phyloP scores from a whole-genome alignment of 2,888 invertebrate species.

The Pecten maximus region DNA sequence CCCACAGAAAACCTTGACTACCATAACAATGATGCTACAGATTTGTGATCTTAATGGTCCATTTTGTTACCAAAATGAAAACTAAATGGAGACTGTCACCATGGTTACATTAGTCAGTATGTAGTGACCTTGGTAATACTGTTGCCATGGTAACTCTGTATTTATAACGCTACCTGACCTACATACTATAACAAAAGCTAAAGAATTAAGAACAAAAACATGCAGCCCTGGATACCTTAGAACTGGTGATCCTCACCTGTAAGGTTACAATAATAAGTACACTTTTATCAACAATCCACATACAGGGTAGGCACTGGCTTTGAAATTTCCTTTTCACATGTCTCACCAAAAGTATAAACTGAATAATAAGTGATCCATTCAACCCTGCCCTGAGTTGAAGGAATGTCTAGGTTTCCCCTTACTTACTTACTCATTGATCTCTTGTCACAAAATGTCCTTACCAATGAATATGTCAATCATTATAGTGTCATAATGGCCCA shows the following conservation, averaged over 20 bases:
- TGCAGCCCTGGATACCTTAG: not conserved
- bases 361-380: not conserved
- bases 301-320: constrained; percentile 3
- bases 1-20: too few species aligned
- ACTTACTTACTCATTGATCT: not conserved
- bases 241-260: not conserved
- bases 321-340: not conserved
- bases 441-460: not conserved
- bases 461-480: not conserved
- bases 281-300: not conserved
- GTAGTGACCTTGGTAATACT: not conserved
- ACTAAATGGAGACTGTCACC: not conserved
- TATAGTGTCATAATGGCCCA: not conserved
- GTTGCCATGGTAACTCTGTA: not conserved
- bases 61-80: too few species aligned
- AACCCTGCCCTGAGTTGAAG: not conserved
- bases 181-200: not conserved
- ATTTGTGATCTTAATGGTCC: too few species aligned
- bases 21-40: too few species aligned
- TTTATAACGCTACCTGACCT: not conserved
- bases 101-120: not conserved
- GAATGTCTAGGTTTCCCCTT: not conserved
- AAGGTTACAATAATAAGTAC: not conserved
- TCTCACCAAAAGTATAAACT: not conserved
- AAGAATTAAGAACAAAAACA: not conserved